Conservation (phyloP, 2,113 vertebrate species). For the Gallinago media region DNA sequence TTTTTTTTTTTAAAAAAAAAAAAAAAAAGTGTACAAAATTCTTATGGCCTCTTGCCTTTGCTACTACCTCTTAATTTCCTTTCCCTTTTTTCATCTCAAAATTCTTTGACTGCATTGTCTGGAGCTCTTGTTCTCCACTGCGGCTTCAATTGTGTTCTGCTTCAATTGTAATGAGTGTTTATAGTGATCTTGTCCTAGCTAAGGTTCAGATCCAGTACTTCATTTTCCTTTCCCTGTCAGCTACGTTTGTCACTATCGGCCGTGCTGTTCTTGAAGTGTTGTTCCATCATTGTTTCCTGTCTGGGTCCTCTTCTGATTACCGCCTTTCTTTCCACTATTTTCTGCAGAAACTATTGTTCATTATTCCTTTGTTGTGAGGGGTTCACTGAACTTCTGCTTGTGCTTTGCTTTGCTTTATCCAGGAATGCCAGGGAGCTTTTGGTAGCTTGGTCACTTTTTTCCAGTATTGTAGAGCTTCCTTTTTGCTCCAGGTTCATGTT, state of each 20-base stretch:
- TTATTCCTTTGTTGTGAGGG: neutral
- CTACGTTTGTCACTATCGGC: neutral
- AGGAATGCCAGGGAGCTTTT: neutral
- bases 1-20: neutral
- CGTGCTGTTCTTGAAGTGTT: neutral
- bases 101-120: neutral
- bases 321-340: neutral
- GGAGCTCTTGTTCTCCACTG: neutral
- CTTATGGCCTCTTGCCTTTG: neutral
- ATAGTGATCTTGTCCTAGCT: neutral
- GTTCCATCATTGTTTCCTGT: neutral
- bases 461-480: neutral
- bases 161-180: neutral
- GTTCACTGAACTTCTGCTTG: neutral
- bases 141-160: neutral
- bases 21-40: neutral
- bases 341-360: neutral
- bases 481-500: neutral
- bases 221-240: neutral
- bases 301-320: constrained; percentile 8
- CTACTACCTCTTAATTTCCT: constrained; percentile 12
- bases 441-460: neutral
- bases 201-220: neutral
- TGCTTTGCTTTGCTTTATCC: neutral
- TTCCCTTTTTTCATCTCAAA: neutral